Base-by-base conservation (phyloP, 1,140 invertebrate genomes). In the Zeugodacus cucurbitae region DNA sequence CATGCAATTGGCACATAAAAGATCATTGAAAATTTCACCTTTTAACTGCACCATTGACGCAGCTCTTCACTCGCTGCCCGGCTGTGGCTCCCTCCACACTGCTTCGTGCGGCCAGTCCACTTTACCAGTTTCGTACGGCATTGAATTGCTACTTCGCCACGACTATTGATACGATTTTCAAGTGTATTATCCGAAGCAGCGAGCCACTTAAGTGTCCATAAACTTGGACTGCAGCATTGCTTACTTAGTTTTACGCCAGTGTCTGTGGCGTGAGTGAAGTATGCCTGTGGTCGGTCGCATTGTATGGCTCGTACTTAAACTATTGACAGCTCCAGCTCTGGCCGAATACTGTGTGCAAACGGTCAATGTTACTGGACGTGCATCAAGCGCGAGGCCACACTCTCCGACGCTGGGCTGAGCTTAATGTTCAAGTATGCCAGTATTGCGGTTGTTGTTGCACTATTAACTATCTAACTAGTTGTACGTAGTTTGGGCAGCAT, bases 91-190 rank as follows among this genome's bases (percentile, higher is more conserved):
- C 48, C 48, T 22, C 22, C 58, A 26, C n/a, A 62, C 4, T 22
- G n/a, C 58, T n/a, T 7, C 7, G 22, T 22, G n/a, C 32, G 14
- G 3, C 6, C n/a, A n/a, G n/a, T 34, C 64, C 14, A 70, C n/a
- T 22, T 11, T 26, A 22, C 58, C 58, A 17, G 58, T 62, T 62
- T 26, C 6, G 26, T 26, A 62, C n/a, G 58, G 58, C 58, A 62
- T 62, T 59, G 58, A 59, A 59, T 59, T 62, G 58, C 58, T 62
- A 62, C 58, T 62, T 62, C 58, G 58, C 26, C 29, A 34, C 64
- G 32, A 70, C 64, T 70, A 70, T 70, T 34, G 32, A 70, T 70
- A 70, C 14, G 64, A 70, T 70, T 70, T 70, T 34, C 64, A 70
- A 70, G 64, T 70, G 29, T 70, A 70, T 70, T 70, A 70, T 70